Base-by-base conservation (phyloP, 2,113 vertebrate species). In the Oncorhynchus kisutch region DNA sequence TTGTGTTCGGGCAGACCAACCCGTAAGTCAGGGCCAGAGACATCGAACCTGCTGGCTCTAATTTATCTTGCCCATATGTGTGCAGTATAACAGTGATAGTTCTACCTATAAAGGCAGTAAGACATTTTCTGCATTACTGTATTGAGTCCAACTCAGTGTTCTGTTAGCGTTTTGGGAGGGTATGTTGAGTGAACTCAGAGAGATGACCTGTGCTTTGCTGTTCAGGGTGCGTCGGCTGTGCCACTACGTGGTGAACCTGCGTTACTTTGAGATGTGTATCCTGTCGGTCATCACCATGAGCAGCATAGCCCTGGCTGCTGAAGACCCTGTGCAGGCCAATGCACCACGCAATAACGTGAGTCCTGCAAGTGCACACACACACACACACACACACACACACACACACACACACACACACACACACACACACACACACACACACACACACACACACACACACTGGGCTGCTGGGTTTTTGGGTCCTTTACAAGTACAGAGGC, bases 191-290 rank as follows among this genome's bases (percentile, higher is more conserved):
- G 39, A 45, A 45, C 9, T 45, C 39, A 45, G 39, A 2, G 9
- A 11, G 20, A 13, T 75, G 22, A 80, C 27, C 73, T 24, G 76
- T 22, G 31, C 16, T 72, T 59, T 81, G 76, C 16, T 80, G 75
- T 2, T 65, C 90, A 99, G 97, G 78, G 95, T 99, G 69, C 95
- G 97, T 1, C 94, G 95, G 20, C 89, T 95, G 31, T 99, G 97
- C 89, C 97, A 98, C 84, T 98, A 96, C 84, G 93, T 98, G 0
- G 97, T 99, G 84, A 98, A 96, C 87, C 91, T 98, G 86, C 95
- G 95, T 70, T 96, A 99, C 86, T 99, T 98, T 0, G 97, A 99
- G 88, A 97, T 97, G 98, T 97, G 97, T 88, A 98, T 99, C 88
- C 94, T 99, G 1, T 88, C 95, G 18, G 97, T 99, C 75, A 99